Evolutionary conservation across 2,113 vertebrate species (phyloP).

Genomic region (Acrocephalus arundinaceus): DNA sequence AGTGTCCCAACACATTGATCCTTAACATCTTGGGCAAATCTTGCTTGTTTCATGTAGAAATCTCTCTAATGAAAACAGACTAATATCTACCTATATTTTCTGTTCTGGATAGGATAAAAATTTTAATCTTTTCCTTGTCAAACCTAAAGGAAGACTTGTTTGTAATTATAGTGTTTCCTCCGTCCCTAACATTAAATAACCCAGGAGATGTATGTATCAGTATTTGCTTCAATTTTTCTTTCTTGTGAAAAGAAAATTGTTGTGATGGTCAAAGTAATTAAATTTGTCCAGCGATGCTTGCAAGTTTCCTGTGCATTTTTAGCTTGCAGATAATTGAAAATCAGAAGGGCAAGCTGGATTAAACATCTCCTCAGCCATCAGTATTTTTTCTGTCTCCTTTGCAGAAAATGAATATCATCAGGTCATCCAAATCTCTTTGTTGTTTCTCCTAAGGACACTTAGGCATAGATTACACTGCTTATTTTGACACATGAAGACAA

Average conservation of each 20-base stretch:
- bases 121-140: background rate
- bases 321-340: background rate
- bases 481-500: background rate
- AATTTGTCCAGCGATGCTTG: background rate
- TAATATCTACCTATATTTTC: background rate
- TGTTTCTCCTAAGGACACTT: background rate
- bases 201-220: background rate
- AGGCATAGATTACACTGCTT: background rate
- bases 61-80: background rate
- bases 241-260: background rate
- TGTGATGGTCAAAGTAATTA: background rate
- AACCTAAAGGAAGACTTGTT: background rate
- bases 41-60: background rate
- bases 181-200: background rate
- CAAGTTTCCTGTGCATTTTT: background rate
- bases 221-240: background rate
- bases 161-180: background rate
- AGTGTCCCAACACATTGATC: background rate
- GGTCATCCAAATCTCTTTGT: background rate
- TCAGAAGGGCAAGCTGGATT: background rate
- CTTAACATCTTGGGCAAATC: background rate
- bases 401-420: background rate
- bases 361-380: background rate
- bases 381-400: background rate
- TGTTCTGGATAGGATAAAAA: background rate